phyloP scores from a whole-genome alignment of 2,797 vertebrate species.

The Molossus alvarezi region DNA sequence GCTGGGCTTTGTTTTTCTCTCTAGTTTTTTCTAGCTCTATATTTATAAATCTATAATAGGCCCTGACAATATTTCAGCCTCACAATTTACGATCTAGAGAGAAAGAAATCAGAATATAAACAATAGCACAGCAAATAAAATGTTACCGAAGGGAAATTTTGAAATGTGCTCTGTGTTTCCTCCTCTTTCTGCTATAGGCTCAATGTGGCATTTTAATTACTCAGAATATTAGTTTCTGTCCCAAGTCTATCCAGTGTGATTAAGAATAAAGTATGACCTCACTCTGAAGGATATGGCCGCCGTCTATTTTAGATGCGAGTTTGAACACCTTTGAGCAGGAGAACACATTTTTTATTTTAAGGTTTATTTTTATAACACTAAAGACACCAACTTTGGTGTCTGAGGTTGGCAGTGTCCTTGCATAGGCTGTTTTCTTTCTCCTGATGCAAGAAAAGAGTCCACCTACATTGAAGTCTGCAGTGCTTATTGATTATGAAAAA shows the following conservation, averaged over 20 bases:
- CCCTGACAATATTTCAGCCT: background rate
- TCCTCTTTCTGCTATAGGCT: conserved; percentile 19
- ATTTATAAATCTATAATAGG: conserved; percentile 16
- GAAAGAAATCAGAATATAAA: conserved; percentile 29
- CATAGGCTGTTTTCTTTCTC: background rate
- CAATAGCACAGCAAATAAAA: background rate
- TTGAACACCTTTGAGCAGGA: conserved; percentile 74
- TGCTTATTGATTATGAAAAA: conserved; percentile 60
- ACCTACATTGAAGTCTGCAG: conserved; percentile 44
- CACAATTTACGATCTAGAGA: background rate
- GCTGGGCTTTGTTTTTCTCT: conserved; percentile 4
- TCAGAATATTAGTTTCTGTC: conserved; percentile 10
- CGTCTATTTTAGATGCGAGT: conserved; percentile 69
- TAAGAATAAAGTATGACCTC: conserved; percentile 82
- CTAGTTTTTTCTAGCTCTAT: background rate
- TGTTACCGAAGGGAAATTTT: conserved; percentile 36
- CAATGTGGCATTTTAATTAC: conserved; percentile 53
- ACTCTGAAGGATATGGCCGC: conserved; percentile 49
- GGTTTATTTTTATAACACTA: conserved; percentile 74
- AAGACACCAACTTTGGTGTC: conserved; percentile 71
- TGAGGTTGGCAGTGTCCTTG: conserved; percentile 60
- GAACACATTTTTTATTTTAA: conserved; percentile 79
- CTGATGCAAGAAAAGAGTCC: conserved; percentile 7
- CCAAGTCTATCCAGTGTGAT: conserved; percentile 32
- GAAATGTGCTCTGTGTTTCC: conserved; percentile 45